Conservation (phyloP, 92 coral and sea anemone species). For the Phenganax subtilis region DNA sequence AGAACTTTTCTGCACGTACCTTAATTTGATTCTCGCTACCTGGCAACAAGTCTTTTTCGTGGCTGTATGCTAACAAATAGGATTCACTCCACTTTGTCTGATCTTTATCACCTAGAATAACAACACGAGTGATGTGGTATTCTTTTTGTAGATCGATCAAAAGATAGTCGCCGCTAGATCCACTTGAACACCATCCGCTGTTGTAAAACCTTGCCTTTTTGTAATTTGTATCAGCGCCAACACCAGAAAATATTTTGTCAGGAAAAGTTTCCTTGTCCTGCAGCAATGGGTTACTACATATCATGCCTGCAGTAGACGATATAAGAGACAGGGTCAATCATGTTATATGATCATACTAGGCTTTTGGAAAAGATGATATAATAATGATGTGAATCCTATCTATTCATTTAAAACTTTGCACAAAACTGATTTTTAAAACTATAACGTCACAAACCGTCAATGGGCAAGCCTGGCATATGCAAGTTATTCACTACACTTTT, state of each 20-base stretch:
- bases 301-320: background rate
- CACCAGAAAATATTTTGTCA: background rate
- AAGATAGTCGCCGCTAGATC: background rate
- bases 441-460: no score
- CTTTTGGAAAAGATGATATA: no score
- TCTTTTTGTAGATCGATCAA: constrained; percentile 1
- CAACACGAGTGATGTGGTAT: background rate
- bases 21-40: no score
- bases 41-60: background rate
- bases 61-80: background rate
- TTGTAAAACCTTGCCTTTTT: background rate
- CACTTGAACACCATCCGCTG: background rate
- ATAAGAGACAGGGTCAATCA: background rate
- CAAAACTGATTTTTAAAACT: no score
- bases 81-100: background rate
- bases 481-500: no score
- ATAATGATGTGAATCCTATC: no score
- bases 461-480: no score
- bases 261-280: no score
- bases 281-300: background rate
- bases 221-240: background rate
- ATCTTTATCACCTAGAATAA: background rate
- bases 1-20: no score
- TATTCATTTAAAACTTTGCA: no score
- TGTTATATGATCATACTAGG: no score